Evolutionary conservation across 2,113 vertebrate genomes (phyloP), one percentile per base, ranked within the genome.

Genomic region (Cryptotis parvus): DNA sequence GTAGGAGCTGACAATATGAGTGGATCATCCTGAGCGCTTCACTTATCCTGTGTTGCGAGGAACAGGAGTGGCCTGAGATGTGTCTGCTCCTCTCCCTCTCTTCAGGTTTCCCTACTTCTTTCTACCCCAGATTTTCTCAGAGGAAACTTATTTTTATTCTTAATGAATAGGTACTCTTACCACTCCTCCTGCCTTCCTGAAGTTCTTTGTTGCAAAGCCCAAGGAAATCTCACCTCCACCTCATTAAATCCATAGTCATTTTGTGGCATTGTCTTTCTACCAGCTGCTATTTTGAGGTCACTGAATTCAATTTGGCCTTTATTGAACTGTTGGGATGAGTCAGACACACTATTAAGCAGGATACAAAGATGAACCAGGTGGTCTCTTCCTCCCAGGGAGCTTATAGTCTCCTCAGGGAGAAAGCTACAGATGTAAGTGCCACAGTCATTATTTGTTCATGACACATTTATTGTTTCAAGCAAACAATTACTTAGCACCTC

Each of bases 161-260:
- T 76, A 89, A 33, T 1, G 22, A 69, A 41, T 15, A 86, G 58
- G 65, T 29, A 39, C 45, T 61, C 22, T 33, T 0, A 16, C 39
- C 45, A 33, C 31, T 73, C 35, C 15, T 55, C 74, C 37, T 41
- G 43, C 11, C 83, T 49, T 70, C 84, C 69, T 70, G 65, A 93
- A 89, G 86, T 66, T 27, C 73, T 95, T 75, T 84, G 55, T 78
- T 78, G 77, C 2, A 7, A n/a, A 10, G 39, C 8, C 61, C 68
- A 33, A 65, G 92, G 66, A 95, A 84, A 74, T 84, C 52, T 93
- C 68, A 83, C 86, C 69, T 84, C 63, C 3, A 43, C 26, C 58
- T 94, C 45, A 39, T 79, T 91, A 92, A 92, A 92, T n/a, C 58
- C 45, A 74, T 75, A 87, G 68, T 49, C 52, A 33, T 41, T 45